Evolutionary conservation across 2,888 invertebrate genomes (phyloP).

Genomic region (Orthonevra nobilis): DNA sequence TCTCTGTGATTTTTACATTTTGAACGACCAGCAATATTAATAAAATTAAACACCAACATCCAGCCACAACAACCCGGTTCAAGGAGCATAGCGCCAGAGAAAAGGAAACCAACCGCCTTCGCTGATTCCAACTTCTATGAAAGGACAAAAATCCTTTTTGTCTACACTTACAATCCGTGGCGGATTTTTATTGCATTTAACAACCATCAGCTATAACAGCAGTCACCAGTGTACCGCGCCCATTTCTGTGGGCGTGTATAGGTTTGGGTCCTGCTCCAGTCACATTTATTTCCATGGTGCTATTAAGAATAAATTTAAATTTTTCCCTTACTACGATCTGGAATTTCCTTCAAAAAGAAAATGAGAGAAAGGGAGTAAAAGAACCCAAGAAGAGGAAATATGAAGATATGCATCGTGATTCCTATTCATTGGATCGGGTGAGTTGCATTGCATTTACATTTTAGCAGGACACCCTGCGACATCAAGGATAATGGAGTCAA

Average conservation of each 20-base stretch:
- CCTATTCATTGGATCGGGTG: constrained; percentile 52
- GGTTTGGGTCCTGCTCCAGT: constrained; percentile 1
- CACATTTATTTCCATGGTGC: constrained; percentile 32
- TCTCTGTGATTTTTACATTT: constrained; percentile 37
- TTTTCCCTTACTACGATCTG: constrained; percentile 24
- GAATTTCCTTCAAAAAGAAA: not conserved
- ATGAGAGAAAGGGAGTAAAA: not conserved
- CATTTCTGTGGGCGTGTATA: not conserved
- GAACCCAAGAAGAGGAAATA: constrained; percentile 17
- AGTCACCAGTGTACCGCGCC: not conserved
- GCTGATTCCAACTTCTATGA: no score
- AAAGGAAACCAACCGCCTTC: constrained; percentile 2
- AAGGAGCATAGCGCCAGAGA: not conserved
- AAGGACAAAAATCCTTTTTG: constrained; percentile 17
- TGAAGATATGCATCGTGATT: constrained; percentile 45
- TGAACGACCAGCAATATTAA: constrained; percentile 36
- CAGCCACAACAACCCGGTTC: not conserved
- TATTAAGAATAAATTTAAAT: constrained; percentile 44
- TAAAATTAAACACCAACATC: constrained; percentile 41
- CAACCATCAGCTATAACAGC: constrained; percentile 7
- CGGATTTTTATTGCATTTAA: constrained; percentile 39
- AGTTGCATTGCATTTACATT: constrained; percentile 48
- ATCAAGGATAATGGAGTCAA: constrained; percentile 43
- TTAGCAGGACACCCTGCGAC: constrained; percentile 17
- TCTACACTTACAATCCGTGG: constrained; percentile 35